Percentiles rank a stretch among this genome's conserved stretches.
Evolutionary conservation across 2,113 vertebrate genomes (phyloP).

Genomic region (Grallaria varia): DNA sequence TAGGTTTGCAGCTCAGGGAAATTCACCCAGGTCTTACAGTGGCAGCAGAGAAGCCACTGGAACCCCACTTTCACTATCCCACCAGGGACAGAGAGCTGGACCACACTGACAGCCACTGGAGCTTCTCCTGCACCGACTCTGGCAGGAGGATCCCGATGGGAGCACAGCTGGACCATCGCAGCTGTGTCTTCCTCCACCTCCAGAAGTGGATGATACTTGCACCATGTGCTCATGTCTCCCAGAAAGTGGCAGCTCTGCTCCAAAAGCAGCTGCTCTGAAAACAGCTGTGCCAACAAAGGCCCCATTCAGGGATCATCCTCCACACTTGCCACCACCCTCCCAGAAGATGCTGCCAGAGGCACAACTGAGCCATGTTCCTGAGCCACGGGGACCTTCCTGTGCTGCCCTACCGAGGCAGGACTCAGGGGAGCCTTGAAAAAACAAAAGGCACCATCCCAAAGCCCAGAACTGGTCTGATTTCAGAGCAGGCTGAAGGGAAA

Average conservation of each 20-base stretch:
- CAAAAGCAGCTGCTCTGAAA: not conserved
- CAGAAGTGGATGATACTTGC: not conserved
- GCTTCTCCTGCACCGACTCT: not conserved
- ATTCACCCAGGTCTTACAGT: not conserved
- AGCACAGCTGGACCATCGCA: not conserved
- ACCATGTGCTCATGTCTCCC: not conserved
- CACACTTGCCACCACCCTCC: not conserved
- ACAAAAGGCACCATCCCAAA: not conserved
- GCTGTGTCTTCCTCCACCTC: not conserved
- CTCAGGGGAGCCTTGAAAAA: not conserved
- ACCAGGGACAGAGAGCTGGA: not conserved
- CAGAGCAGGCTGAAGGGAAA: not conserved
- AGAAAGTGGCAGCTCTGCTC: not conserved
- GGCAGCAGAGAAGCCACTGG: not conserved
- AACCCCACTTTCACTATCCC: not conserved
- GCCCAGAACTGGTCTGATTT: not conserved
- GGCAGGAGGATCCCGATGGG: not conserved
- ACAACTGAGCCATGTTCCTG: not conserved
- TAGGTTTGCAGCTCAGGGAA: not conserved
- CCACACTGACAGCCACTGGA: not conserved
- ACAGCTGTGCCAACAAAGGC: not conserved
- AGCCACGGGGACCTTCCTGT: not conserved
- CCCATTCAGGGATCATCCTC: not conserved
- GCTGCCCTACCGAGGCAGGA: not conserved
- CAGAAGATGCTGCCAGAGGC: not conserved